Evolutionary conservation across 2,888 invertebrate genomes (phyloP), one percentile per base, ranked within the genome.

Genomic region (Cylindroiulus punctatus): DNA sequence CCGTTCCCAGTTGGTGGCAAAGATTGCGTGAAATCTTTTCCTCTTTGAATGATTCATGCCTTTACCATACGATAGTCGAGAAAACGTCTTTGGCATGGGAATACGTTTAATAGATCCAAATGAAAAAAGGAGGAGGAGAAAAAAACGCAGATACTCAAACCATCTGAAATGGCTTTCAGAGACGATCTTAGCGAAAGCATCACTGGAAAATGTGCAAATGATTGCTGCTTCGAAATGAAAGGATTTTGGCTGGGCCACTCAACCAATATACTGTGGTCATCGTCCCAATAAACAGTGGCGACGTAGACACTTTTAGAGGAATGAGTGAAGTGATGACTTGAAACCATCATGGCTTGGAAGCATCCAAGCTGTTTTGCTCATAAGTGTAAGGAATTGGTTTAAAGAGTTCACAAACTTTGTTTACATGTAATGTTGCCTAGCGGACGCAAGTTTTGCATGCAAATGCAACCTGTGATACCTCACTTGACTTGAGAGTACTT

Each of bases 1-100:
- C 82, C 82, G 82, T 36, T 82, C 82, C 42, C 82, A 82, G 82
- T 82, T 82, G 82, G 40, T 36, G 82, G 36, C 42, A 82, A 82
- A 82, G 82, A 65, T 65, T 65, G 65, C 65, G 65, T 65, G 65
- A 65, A 65, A 65, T 65, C 65, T 65, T 65, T 65, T 65, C 65
- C 65, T 65, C 65, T 65, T 65, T 65, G 65, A 65, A 65, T 65
- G 65, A 65, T 65, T 65, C 65, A 65, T 65, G 65, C 65, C 65
- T 26, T 65, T 26, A 12, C 65, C 8, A n/a, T 26, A 65, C 65
- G 65, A 65, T 65, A 65, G 65, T 3, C 22, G 65, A 65, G 26
- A 10, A 65, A 65, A 65, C 65, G 65, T 65, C 65, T 65, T 65
- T 65, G 65, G 65, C 65, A 65, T 65, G 65, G 65, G 65, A 65